Evolutionary conservation across 2,797 vertebrate genomes (phyloP).

Genomic region (Tokudaia tokunoshimensis): DNA sequence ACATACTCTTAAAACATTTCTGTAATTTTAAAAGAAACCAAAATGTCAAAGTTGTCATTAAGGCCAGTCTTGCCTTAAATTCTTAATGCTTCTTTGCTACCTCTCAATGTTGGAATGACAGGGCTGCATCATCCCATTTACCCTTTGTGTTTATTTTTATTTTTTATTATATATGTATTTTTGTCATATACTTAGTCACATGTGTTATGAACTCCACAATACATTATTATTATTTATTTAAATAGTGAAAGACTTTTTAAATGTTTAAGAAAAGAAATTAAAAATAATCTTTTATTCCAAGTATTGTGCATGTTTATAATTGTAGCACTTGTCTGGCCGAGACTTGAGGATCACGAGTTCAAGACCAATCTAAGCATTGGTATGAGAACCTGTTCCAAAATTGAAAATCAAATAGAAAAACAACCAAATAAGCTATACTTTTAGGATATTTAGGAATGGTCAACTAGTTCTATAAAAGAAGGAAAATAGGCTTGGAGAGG

Average conservation of each 20-base stretch:
- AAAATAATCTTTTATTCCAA: not conserved
- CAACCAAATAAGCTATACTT: not conserved
- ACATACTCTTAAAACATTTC: not conserved
- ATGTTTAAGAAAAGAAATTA: not conserved
- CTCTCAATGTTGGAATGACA: not conserved
- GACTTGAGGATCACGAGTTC: not conserved
- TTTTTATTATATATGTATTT: not conserved
- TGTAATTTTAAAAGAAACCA: not conserved
- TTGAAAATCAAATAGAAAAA: not conserved
- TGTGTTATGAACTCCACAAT: not conserved
- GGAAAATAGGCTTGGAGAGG: not conserved
- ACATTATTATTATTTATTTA: not conserved
- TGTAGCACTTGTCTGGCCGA: not conserved
- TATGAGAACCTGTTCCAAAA: not conserved
- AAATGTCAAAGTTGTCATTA: not conserved
- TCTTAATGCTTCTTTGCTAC: not conserved
- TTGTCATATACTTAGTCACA: not conserved
- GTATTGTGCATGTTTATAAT: not conserved
- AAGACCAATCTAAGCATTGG: not conserved
- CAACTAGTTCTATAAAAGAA: not conserved
- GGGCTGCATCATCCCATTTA: not conserved
- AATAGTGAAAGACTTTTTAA: not conserved
- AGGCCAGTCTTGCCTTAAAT: not conserved
- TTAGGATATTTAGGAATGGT: not conserved
- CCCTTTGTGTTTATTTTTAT: not conserved